Evolutionary conservation across 2,113 vertebrate species (phyloP).

Genomic region (Kryptolebias marmoratus): DNA sequence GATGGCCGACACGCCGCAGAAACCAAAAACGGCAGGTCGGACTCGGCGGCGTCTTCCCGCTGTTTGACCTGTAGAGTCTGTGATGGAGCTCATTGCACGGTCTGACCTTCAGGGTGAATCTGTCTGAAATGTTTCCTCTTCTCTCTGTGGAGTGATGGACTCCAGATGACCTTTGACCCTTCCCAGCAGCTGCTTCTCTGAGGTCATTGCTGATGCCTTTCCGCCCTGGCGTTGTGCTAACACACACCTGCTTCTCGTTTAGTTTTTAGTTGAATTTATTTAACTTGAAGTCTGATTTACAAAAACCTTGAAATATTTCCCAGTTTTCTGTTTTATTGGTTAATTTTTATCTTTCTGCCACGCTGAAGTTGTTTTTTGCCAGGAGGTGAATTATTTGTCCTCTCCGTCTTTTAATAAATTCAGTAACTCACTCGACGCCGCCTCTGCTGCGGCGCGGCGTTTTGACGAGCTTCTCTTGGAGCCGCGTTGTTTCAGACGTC

Average conservation of each 20-base stretch:
- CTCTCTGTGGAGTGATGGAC: too few species aligned
- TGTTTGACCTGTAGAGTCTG: neutral
- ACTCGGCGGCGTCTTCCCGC: too few species aligned
- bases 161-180: too few species aligned
- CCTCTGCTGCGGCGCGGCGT: conserved; percentile 5
- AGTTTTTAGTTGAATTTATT: too few species aligned
- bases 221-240: neutral
- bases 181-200: too few species aligned
- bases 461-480: neutral
- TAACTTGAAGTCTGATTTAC: neutral
- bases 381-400: conserved; percentile 6
- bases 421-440: conserved; percentile 2
- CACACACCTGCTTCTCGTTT: neutral
- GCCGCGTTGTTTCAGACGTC: conserved; percentile 14
- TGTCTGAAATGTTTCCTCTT: neutral
- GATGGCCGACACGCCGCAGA: too few species aligned
- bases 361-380: neutral
- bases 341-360: neutral
- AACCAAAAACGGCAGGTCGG: too few species aligned
- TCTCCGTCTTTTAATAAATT: conserved; percentile 7
- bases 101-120: neutral
- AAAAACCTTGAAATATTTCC: neutral
- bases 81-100: neutral
- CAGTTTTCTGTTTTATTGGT: neutral
- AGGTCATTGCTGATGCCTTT: neutral